A percentile compares a stretch with the other conserved stretches of the same genome.
These are phyloP conservation scores for Oreochromis grahami DNA, from an alignment of 2,797 vertebrate genomes.

Conservation along the genomic window DNA sequence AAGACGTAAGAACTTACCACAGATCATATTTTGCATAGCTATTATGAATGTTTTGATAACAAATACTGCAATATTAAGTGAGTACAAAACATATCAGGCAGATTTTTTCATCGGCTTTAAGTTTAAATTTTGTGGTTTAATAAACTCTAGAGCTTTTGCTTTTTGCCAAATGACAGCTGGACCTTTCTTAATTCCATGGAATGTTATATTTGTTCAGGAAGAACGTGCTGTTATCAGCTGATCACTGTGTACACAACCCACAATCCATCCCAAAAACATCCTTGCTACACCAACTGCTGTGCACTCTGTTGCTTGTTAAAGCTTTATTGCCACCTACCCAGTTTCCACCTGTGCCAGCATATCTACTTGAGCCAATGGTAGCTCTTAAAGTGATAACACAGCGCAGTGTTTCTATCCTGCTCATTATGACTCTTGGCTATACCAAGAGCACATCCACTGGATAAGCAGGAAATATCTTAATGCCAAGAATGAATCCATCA, in stretches of 20 bases:
- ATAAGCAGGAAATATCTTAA: constrained; percentile 42
- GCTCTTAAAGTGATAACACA: constrained; percentile 59
- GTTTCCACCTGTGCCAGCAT: constrained; percentile 51
- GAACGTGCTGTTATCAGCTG: constrained; percentile 11
- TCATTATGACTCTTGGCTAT: constrained; percentile 43
- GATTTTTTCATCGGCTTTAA: background rate
- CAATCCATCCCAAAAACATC: constrained; percentile 15
- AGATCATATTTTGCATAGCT: background rate
- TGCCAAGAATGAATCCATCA: constrained; percentile 14
- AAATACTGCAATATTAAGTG: background rate
- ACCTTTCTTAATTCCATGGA: background rate
- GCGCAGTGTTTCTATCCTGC: constrained; percentile 33
- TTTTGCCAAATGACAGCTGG: background rate
- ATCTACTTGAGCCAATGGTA: constrained; percentile 48
- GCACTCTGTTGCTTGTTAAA: constrained; percentile 39
- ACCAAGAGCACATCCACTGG: constrained; percentile 28
- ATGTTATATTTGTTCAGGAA: constrained; percentile 6
- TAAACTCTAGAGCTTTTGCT: background rate
- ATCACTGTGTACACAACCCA: constrained; percentile 20
- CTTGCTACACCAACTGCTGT: constrained; percentile 18
- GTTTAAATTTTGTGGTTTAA: background rate
- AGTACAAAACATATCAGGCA: background rate
- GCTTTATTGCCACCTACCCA: constrained; percentile 53
- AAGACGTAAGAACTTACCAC: background rate
- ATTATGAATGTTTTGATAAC: background rate